Percentiles rank a stretch among this genome's conserved stretches.
Evolutionary conservation across 2,113 vertebrate genomes (phyloP).

Genomic region (Carlito syrichta): DNA sequence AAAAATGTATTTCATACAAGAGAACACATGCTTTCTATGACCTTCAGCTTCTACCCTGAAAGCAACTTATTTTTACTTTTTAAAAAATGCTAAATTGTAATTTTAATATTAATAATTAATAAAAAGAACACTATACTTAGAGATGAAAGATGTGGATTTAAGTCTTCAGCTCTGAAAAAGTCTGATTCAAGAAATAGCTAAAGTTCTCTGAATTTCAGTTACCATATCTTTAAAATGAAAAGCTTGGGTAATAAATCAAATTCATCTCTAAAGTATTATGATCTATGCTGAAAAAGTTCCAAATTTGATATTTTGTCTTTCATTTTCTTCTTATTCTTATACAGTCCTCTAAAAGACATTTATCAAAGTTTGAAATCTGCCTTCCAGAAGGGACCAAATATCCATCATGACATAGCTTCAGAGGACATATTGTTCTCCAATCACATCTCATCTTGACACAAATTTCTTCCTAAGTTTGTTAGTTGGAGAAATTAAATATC

Average conservation of each 20-base stretch:
- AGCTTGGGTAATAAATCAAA: background rate
- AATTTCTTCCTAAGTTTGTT: background rate
- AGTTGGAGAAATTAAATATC: background rate
- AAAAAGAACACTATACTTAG: background rate
- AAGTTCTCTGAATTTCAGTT: background rate
- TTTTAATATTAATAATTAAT: background rate
- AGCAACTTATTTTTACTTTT: background rate
- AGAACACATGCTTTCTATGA: background rate
- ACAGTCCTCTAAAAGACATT: background rate
- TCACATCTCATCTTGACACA: background rate
- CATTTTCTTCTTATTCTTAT: background rate
- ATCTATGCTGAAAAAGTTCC: background rate
- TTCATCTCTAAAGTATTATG: background rate
- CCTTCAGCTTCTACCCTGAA: background rate
- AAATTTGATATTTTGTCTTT: background rate
- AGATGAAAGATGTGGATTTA: background rate
- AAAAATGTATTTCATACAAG: background rate
- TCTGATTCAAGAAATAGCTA: background rate
- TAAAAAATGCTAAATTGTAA: background rate
- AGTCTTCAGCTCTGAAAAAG: background rate
- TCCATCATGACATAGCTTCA: background rate
- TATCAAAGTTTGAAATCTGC: conserved; percentile 38
- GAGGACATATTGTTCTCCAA: background rate
- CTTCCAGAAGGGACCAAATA: background rate
- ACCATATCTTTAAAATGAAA: background rate